Evolutionary conservation across 2,888 invertebrate genomes (phyloP).

Genomic region (Drosophila kambysellisi): DNA sequence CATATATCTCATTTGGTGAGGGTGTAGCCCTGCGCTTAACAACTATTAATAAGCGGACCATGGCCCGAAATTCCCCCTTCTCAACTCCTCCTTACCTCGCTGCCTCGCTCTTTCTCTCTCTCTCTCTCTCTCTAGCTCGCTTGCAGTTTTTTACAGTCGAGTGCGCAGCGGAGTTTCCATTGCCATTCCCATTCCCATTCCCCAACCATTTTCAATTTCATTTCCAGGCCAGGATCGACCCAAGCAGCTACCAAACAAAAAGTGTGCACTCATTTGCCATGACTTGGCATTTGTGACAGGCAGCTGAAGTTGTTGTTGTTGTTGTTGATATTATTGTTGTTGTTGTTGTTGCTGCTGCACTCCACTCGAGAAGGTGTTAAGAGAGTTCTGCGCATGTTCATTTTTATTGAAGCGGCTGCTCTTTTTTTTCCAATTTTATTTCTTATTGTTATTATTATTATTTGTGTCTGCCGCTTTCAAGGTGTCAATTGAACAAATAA

Average conservation of each 20-base stretch:
- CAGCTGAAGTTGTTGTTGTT: slow-evolving; percentile 67
- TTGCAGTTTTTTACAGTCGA: slow-evolving; percentile 68
- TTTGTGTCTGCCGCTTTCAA: slow-evolving; percentile 33
- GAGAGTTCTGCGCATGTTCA: slow-evolving; percentile 67
- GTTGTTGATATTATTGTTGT: slow-evolving; percentile 5
- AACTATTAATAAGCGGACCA: slow-evolving; percentile 79
- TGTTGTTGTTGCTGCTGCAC: slow-evolving; percentile 52
- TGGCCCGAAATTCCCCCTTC: slow-evolving; percentile 25
- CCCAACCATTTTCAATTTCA: slow-evolving; percentile 22
- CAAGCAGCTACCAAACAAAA: slow-evolving; percentile 26
- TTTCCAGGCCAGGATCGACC: slow-evolving; percentile 52
- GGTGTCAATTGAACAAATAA: slow-evolving; percentile 76
- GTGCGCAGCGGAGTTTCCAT: slow-evolving; percentile 58
- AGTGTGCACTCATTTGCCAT: slow-evolving; percentile 76
- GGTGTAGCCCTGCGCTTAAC: slow-evolving; percentile 79
- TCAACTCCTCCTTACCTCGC: slow-evolving; percentile 3
- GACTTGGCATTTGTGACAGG: slow-evolving; percentile 74
- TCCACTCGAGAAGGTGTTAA: slow-evolving; percentile 76
- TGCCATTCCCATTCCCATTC: slow-evolving; percentile 21
- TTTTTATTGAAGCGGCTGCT: slow-evolving; percentile 62
- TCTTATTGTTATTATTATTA: slow-evolving; percentile 49
- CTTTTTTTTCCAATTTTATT: slow-evolving; percentile 17
- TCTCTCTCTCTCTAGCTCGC: slow-evolving; percentile 5
- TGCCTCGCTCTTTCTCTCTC: not conserved
- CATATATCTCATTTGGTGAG: slow-evolving; percentile 46